phyloP scores from a whole-genome alignment of 2,797 vertebrate genomes.

The Echiichthys vipera region DNA sequence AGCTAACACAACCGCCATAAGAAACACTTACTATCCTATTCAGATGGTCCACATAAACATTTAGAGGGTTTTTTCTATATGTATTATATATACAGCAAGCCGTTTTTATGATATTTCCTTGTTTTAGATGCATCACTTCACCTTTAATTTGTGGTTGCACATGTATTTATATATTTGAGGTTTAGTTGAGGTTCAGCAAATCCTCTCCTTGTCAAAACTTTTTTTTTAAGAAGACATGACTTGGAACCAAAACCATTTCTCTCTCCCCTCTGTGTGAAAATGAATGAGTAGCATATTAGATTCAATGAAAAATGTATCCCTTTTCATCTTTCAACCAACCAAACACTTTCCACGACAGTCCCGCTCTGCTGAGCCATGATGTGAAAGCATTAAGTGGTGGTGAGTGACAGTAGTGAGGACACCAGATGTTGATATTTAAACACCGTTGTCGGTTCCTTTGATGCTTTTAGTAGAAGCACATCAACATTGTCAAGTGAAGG shows the following conservation, averaged over 20 bases:
- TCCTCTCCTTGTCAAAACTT: background rate
- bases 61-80: background rate
- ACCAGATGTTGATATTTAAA: slow-evolving; percentile 64
- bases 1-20: background rate
- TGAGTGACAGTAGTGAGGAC: slow-evolving; percentile 66
- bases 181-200: background rate
- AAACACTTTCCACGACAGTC: slow-evolving; percentile 38
- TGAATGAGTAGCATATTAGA: slow-evolving; percentile 18
- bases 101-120: background rate
- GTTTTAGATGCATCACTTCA: background rate
- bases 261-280: slow-evolving; percentile 2
- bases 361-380: slow-evolving; percentile 52
- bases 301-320: slow-evolving; percentile 15
- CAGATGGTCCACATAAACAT: background rate
- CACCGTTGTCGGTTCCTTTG: slow-evolving; percentile 39
- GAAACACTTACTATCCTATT: background rate
- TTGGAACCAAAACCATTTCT: slow-evolving; percentile 3
- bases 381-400: slow-evolving; percentile 52
- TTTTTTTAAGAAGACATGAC: background rate
- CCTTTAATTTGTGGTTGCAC: background rate
- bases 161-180: background rate
- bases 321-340: slow-evolving; percentile 44
- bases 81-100: background rate
- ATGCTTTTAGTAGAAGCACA: slow-evolving; percentile 27
- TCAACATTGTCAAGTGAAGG: background rate